Evolutionary conservation across 2,888 invertebrate genomes (phyloP).

Genomic region (Cyclophora albipunctata): DNA sequence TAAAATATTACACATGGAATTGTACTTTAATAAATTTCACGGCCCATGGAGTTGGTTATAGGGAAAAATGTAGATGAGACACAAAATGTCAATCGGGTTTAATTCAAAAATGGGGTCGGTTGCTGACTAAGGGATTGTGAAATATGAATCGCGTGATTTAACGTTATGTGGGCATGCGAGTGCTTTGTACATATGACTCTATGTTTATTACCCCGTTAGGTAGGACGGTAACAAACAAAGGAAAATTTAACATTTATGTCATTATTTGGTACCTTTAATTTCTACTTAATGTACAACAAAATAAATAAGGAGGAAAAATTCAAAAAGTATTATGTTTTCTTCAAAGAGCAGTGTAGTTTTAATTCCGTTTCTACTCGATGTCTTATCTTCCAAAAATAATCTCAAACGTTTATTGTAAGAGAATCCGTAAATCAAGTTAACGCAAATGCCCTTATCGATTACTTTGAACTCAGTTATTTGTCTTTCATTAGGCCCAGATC

Average conservation of each 20-base stretch:
- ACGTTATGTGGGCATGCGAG: too few relatives aligned
- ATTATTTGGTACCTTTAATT: too few relatives aligned
- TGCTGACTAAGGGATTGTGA: constrained; percentile 10
- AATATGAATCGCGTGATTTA: not conserved
- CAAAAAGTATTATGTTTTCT: too few relatives aligned
- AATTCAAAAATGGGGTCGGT: constrained; percentile 39
- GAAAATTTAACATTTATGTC: too few relatives aligned
- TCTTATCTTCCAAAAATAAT: too few relatives aligned
- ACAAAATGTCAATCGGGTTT: constrained; percentile 56
- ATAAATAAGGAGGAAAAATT: too few relatives aligned
- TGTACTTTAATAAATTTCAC: constrained; percentile 64
- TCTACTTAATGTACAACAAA: too few relatives aligned
- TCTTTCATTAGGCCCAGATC: constrained; percentile 64
- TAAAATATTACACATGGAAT: constrained; percentile 61
- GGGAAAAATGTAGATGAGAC: constrained; percentile 62
- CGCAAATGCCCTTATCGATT: constrained; percentile 52
- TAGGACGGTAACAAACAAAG: too few relatives aligned
- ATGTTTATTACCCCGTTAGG: too few relatives aligned
- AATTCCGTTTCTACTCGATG: too few relatives aligned
- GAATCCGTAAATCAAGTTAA: constrained; percentile 47
- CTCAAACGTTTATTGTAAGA: constrained; percentile 8
- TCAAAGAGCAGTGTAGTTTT: too few relatives aligned
- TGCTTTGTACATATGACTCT: too few relatives aligned
- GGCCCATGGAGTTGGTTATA: constrained; percentile 52
- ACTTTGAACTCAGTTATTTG: constrained; percentile 61